Evolutionary conservation across 2,888 invertebrate genomes (phyloP), one percentile per base, ranked within the genome.

Genomic region (Pantelozetes paolii): DNA sequence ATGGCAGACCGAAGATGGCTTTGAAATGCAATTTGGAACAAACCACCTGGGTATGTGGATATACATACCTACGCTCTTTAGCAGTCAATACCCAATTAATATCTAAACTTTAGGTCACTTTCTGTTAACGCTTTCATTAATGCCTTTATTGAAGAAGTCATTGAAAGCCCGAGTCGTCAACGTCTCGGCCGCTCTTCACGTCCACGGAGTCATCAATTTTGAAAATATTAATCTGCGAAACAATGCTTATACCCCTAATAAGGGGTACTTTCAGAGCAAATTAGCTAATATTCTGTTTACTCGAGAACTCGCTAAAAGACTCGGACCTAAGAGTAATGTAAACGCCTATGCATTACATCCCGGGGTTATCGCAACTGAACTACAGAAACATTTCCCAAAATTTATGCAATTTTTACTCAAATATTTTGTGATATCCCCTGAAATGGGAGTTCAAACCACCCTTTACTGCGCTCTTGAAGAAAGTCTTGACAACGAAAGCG

Each of bases 381-480:
- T 81, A 42, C 13, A 6, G 8, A 6, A 13, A 28, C 20, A 50
- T 26, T 26, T 26, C 8, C 18, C 23, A 13, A 11, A 69, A 57
- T n/a, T 32, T 23, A 71, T 67, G 77, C 8, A 77, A 76, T 59
- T 78, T 78, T 30, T 40, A 62, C 59, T 2, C 6, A 57, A 18
- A 54, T 72, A 3, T 40, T 54, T 15, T 59, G 5, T 36, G 75
- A 40, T 40, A 9, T 9, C 8, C 13, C 40, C 82, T 0, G 79
- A 79, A 20, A 82, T 82, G 77, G 84, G 84, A 3, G 90, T 91
- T 0, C 90, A 91, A 82, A 90, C 90, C 1, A 86, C 87, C 0
- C 85, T 91, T 74, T 87, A 90, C 81, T 90, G 90, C 79, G 81
- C 82, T 42, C 79, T 83, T 1, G 81, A 81, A 36, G 80, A 80